These are phyloP conservation scores for Cephus nigrinus DNA, from an alignment of 2,888 invertebrate species.

Conservation along the genomic window DNA sequence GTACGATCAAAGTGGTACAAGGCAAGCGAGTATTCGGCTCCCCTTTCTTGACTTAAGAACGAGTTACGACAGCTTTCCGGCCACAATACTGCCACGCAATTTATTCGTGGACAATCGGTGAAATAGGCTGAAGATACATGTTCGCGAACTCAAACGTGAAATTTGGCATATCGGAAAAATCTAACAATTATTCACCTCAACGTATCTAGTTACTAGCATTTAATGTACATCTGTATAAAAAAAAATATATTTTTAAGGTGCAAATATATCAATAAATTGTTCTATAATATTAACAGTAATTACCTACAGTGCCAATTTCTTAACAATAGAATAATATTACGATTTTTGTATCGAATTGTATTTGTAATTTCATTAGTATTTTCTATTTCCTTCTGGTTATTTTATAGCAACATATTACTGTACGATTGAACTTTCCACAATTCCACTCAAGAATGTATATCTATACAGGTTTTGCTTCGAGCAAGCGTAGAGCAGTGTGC, in stretches of 20 bases:
- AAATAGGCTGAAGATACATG: neutral
- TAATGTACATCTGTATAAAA: no score
- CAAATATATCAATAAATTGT: neutral
- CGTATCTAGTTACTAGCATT: no score
- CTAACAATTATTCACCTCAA: neutral
- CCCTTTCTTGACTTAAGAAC: conserved; percentile 26
- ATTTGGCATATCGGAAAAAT: neutral
- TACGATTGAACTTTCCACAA: neutral
- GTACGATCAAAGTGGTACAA: conserved; percentile 38
- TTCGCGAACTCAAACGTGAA: neutral
- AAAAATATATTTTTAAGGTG: neutral
- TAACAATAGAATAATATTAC: neutral
- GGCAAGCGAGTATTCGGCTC: conserved; percentile 34
- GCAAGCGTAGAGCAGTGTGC: neutral
- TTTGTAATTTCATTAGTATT: neutral
- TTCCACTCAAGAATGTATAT: neutral
- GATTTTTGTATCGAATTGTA: neutral
- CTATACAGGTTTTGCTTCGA: neutral
- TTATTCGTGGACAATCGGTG: neutral
- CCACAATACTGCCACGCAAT: neutral
- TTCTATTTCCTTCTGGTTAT: neutral
- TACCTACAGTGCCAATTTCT: neutral
- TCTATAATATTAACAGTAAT: neutral
- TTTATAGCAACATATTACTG: neutral
- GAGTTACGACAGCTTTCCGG: conserved; percentile 6